These are phyloP conservation scores for Streptopelia turtur DNA, from an alignment of 2,797 vertebrate species.

Conservation along the genomic window DNA sequence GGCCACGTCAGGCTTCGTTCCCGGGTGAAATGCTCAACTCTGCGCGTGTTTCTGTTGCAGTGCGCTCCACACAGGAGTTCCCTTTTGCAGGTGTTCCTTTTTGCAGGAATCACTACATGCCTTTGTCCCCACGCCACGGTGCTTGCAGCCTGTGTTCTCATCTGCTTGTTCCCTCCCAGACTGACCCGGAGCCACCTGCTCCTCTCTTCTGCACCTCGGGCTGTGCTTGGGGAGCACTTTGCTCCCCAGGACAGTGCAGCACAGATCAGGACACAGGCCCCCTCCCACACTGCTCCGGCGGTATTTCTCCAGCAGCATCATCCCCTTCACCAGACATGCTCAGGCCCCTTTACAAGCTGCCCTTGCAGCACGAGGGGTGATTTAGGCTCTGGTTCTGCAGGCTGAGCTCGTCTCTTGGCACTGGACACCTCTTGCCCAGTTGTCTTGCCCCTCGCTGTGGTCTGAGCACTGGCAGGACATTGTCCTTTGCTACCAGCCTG, in stretches of 20 bases:
- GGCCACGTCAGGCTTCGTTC: fast-evolving
- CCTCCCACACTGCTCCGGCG: background rate
- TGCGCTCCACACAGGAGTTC: fast-evolving
- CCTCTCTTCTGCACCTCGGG: background rate
- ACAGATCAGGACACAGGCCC: background rate
- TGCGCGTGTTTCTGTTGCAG: background rate
- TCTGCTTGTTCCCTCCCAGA: background rate
- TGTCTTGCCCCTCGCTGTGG: background rate
- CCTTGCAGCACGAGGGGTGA: fast-evolving
- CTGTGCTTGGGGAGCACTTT: background rate
- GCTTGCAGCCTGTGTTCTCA: background rate
- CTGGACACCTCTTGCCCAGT: background rate
- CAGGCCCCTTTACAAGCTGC: background rate
- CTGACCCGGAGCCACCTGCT: background rate
- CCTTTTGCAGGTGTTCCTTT: fast-evolving
- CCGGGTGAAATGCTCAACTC: fast-evolving
- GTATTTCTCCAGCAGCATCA: fast-evolving
- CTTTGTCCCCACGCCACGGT: background rate
- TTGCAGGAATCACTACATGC: fast-evolving
- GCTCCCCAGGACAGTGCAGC: background rate
- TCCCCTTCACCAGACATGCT: fast-evolving
- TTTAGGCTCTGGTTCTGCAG: background rate
- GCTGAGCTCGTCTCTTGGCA: background rate
- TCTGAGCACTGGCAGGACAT: background rate
- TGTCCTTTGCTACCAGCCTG: background rate